Percentiles rank a stretch among this genome's conserved stretches.
Conservation (phyloP, 2,888 invertebrate species). For the Stenodema calcarata region DNA sequence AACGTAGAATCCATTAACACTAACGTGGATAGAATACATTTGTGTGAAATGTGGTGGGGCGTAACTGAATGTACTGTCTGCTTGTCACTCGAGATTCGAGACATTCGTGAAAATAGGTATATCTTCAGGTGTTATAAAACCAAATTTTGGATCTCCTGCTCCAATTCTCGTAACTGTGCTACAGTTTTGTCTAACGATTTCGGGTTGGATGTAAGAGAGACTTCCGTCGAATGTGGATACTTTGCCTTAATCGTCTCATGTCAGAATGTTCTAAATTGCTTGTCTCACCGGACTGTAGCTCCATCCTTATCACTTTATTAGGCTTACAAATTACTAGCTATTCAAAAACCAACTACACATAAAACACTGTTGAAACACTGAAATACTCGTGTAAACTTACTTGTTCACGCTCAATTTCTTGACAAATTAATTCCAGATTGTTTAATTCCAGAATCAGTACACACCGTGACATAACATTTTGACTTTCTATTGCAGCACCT, state of each 20-base stretch:
- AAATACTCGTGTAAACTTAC: background rate
- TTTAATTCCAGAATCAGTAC: background rate
- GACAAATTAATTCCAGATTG: too few species aligned
- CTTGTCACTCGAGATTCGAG: background rate
- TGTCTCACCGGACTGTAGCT: background rate
- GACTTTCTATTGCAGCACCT: background rate
- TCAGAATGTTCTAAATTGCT: background rate
- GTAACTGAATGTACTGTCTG: background rate
- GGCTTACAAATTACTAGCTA: background rate
- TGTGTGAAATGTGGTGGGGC: conserved; percentile 18
- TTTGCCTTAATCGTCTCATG: background rate
- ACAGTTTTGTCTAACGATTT: background rate
- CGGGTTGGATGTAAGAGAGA: too few species aligned
- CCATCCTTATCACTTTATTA: background rate
- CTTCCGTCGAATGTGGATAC: too few species aligned
- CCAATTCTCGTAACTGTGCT: background rate
- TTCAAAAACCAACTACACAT: conserved; percentile 7
- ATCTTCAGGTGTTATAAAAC: background rate
- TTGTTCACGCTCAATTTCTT: too few species aligned
- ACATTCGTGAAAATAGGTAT: conserved; percentile 9
- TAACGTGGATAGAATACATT: conserved; percentile 14
- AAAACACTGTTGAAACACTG: background rate
- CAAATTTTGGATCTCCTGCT: background rate
- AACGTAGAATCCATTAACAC: conserved; percentile 14
- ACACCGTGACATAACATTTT: background rate